Evolutionary conservation across 2,888 invertebrate species (phyloP), one percentile per base, ranked within the genome.

Genomic region (Phasia obesa): DNA sequence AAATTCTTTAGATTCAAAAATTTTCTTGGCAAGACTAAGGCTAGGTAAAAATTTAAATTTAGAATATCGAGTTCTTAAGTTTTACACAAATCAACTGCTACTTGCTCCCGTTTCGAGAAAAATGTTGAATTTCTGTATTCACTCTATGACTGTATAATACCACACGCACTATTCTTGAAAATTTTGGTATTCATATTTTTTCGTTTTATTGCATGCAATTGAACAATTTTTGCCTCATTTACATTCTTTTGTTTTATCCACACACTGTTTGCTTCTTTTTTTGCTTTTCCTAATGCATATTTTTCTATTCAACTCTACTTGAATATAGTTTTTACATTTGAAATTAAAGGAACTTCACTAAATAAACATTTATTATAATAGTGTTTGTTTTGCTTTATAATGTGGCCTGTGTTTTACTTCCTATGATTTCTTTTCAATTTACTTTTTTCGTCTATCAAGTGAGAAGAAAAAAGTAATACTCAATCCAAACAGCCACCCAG

Each of bases 191-290:
- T 13, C 4, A 42, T 38, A 17, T 65, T 47, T 25, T 71, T 44
- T 25, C 27, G 35, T 77, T 79, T 59, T 44, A 17, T 17, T 75
- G 38, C 59, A 55, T 27, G 9, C n/a, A 69, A 27, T 31, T 7
- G 4, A 47, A 2, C n/a, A n/a, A 27, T 21, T 53, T 57, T 47
- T 59, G 35, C 49, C 59, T 17, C 59, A 51, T 79, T 71, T 70
- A 77, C 38, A 65, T 65, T 59, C 21, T 74, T 81, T 81, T 77
- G 77, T 81, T 81, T 75, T 71, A 81, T 65, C 38, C 65, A 25
- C 57, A 57, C 23, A 53, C n/a, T 19, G 49, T 67, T 65, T 55
- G 70, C 71, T 81, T 81, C 59, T 71, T 73, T 76, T 81, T 62
- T 59, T 15, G 51, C 51, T 5, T 42, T 64, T 42, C 59, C 19